Evolutionary conservation across 2,797 vertebrate species (phyloP), one percentile per base, ranked within the genome.

Genomic region (Acipenser transmontanus): DNA sequence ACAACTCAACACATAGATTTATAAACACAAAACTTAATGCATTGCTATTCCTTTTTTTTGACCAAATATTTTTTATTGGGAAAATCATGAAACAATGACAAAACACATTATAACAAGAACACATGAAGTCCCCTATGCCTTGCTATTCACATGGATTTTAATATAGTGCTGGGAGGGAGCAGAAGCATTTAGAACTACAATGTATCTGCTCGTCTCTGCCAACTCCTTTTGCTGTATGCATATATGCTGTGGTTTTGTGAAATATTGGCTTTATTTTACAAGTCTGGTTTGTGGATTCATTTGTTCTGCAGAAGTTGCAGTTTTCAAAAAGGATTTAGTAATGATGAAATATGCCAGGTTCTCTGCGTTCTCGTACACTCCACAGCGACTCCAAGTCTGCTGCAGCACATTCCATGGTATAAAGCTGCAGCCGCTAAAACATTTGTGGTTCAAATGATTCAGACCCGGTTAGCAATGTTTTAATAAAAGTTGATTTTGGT

Each of bases 261-360:
- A 61, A 61, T 47, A 5, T 47, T 47, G 71, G 70, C 80, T 79
- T 66, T 71, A 66, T 77, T 75, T 78, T 69, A 73, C 84, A 59
- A 5, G 68, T 78, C 77, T 73, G 80, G 81, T 85, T 87, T 89
- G 81, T 82, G 81, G 81, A 34, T 65, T 76, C 72, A 80, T 77
- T 82, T 79, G 72, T 82, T 83, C 81, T 81, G 81, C 82, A 83
- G 74, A 68, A 75, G 48, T 80, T 78, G 68, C 75, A 71, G 61
- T 77, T 77, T 81, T 84, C 80, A 77, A 66, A 72, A 80, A 83
- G 83, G 80, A 81, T 75, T 87, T 74, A 81, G 76, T 72, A 76
- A 77, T 89, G 86, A 89, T 84, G 81, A 89, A 84, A 88, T 76
- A 76, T 78, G 81, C 78, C 80, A 71, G 80, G 77, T 88, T 83